Evolutionary conservation across 2,888 invertebrate species (phyloP).

Genomic region (Octodonta nipae): DNA sequence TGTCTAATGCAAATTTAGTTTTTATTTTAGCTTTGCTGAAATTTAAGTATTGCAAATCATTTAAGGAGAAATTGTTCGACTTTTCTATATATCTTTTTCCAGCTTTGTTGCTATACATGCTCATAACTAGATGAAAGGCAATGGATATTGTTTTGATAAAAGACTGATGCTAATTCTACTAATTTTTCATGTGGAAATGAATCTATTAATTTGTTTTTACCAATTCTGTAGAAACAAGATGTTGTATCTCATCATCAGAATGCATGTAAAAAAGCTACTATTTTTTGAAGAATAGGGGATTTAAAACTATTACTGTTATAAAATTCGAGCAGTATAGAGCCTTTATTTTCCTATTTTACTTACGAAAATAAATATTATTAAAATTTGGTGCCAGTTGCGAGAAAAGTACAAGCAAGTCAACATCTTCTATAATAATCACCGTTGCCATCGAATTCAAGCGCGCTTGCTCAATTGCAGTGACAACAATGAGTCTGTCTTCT

Average conservation of each 20-base stretch:
- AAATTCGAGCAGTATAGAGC: background rate
- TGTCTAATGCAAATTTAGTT: too few species aligned
- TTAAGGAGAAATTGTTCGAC: background rate
- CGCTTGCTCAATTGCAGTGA: background rate
- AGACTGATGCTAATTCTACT: background rate
- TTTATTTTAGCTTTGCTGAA: too few species aligned
- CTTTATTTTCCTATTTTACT: too few species aligned
- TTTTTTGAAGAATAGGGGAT: conserved; percentile 1
- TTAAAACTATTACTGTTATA: conserved; percentile 3
- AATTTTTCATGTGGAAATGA: background rate
- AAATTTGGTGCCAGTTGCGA: conserved; percentile 4
- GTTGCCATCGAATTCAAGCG: background rate
- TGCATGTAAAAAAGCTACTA: conserved; percentile 2
- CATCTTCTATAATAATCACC: background rate
- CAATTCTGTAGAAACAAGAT: conserved; percentile 1
- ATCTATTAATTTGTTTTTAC: conserved; percentile 3
- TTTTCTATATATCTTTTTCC: background rate
- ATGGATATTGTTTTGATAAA: background rate
- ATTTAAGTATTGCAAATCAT: conserved; percentile 1
- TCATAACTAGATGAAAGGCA: background rate
- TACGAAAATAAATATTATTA: background rate
- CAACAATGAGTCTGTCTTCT: background rate
- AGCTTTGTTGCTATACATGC: conserved; percentile 1
- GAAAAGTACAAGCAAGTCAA: conserved; percentile 2
- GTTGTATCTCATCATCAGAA: conserved; percentile 2